phyloP scores from a whole-genome alignment of 2,113 vertebrate genomes.

The Poecile atricapillus region DNA sequence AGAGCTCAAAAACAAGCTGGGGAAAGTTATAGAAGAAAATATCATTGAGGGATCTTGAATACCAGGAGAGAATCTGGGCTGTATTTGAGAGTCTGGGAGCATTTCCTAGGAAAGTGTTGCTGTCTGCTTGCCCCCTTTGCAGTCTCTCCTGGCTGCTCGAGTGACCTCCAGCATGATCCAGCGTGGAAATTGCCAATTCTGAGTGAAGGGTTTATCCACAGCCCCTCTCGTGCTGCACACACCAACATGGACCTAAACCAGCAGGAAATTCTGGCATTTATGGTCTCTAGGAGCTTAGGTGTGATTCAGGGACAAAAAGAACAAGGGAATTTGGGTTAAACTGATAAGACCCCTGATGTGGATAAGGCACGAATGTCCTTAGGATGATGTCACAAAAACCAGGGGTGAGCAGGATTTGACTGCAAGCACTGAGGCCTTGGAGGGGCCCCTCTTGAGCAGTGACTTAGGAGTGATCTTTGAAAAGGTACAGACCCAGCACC shows the following conservation, averaged over 20 bases:
- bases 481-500: neutral
- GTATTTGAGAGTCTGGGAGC: neutral
- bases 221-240: neutral
- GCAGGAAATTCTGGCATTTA: neutral
- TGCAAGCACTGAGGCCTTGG: neutral
- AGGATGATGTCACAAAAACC: neutral
- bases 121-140: neutral
- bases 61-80: neutral
- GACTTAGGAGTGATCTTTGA: neutral
- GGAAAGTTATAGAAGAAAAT: neutral
- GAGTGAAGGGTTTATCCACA: neutral
- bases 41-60: neutral
- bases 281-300: fast-evolving
- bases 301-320: neutral
- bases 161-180: neutral
- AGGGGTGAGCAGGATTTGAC: neutral
- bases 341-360: neutral
- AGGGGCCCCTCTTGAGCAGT: neutral
- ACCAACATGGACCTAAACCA: neutral
- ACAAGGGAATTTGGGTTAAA: neutral
- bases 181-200: neutral
- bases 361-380: neutral
- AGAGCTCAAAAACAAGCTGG: neutral
- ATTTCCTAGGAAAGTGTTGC: neutral
- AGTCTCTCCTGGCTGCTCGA: neutral